Evolutionary conservation across 2,797 vertebrate genomes (phyloP).

Genomic region (Pangasius macronema): DNA sequence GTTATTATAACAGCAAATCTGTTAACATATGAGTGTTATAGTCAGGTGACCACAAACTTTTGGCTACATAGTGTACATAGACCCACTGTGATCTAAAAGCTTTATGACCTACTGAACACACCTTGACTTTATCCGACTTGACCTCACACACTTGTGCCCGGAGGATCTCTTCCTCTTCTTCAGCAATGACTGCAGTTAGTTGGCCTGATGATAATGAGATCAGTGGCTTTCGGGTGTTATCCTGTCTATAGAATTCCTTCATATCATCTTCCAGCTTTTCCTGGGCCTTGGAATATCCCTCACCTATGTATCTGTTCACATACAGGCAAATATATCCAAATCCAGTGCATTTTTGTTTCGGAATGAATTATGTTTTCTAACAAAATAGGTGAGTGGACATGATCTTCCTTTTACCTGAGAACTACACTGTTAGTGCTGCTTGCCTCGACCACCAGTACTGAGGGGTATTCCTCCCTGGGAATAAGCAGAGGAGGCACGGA

Average conservation of each 20-base stretch:
- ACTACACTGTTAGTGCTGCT: conserved; percentile 86
- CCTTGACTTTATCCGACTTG: conserved; percentile 85
- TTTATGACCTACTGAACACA: conserved; percentile 49
- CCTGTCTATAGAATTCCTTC: conserved; percentile 84
- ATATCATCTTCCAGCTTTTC: conserved; percentile 94
- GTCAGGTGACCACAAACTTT: conserved; percentile 4
- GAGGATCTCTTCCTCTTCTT: conserved; percentile 90
- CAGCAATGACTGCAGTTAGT: conserved; percentile 83
- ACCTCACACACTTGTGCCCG: conserved; percentile 83
- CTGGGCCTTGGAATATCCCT: conserved; percentile 91
- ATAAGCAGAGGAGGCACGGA: conserved; percentile 81
- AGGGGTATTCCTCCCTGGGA: conserved; percentile 88
- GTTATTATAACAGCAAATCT: not conserved
- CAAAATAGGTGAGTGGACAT: not conserved
- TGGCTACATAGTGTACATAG: not conserved
- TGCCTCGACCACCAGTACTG: conserved; percentile 89
- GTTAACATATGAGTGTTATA: not conserved
- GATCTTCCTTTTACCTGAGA: conserved; percentile 77
- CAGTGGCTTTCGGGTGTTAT: conserved; percentile 64
- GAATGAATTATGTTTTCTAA: not conserved
- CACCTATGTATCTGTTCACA: conserved; percentile 86
- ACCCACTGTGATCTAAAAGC: conserved; percentile 9
- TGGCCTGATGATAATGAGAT: conserved; percentile 76
- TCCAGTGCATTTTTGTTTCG: not conserved
- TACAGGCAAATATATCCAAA: conserved; percentile 10